phyloP scores from a whole-genome alignment of 2,888 invertebrate genomes.

The Serripes groenlandicus region DNA sequence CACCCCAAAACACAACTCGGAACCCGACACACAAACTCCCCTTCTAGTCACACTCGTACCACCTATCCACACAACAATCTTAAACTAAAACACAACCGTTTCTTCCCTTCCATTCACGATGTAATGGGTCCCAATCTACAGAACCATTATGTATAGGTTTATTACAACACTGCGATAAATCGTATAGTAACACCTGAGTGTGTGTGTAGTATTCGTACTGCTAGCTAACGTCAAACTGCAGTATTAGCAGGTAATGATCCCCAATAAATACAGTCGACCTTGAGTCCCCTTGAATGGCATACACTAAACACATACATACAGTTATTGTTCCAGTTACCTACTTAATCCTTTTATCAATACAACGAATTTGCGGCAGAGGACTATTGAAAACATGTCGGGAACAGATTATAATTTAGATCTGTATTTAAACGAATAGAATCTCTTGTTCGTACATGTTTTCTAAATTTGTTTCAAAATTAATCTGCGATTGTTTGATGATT shows the following conservation, averaged over 20 bases:
- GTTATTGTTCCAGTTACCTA: conserved; percentile 29
- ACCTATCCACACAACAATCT: neutral
- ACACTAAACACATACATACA: conserved; percentile 10
- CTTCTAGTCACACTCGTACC: neutral
- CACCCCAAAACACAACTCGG: neutral
- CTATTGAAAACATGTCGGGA: no score
- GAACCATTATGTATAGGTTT: neutral
- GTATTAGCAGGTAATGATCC: conserved; percentile 5
- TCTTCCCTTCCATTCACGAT: neutral
- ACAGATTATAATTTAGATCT: no score
- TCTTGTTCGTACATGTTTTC: no score
- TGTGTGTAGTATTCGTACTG: conserved; percentile 10
- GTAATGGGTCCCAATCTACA: neutral
- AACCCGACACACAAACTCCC: neutral
- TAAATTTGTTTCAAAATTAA: no score
- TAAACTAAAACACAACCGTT: neutral
- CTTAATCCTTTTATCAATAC: conserved; percentile 8
- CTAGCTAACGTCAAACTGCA: no score
- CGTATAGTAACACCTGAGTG: no score
- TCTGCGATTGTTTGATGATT: no score
- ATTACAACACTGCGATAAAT: no score
- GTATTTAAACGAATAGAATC: no score
- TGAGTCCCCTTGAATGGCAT: conserved; percentile 21
- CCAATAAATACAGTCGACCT: conserved; percentile 13
- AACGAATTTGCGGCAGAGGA: no score